Evolutionary conservation across 1,140 invertebrate species (phyloP), one percentile per base, ranked within the genome.

Genomic region (Euborellia annulipes): DNA sequence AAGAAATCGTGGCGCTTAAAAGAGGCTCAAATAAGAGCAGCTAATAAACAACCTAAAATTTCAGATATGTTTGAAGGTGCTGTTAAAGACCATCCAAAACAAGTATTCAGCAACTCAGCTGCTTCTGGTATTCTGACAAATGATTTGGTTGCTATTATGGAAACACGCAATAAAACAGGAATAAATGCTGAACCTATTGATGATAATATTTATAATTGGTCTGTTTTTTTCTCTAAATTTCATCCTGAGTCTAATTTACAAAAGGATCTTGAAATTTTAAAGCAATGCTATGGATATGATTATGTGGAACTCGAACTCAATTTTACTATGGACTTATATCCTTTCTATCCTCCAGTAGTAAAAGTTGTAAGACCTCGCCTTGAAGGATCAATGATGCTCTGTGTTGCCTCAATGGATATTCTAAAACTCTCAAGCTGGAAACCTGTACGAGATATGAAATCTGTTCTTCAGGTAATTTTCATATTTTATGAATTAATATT

Each of bases 291-390:
- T 57, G 57, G 54, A 11, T 62, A 62, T 47, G 45, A 55, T 32
- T 60, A 57, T 45, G 58, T 63, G 37, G 58, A 63, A 49, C 46
- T 63, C 21, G 53, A 62, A 43, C 51, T 63, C 49, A 55, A 54
- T 17, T 63, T 63, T 49, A 57, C 59, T 14, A 62, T 62, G 49
- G 61, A 62, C 52, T 50, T 62, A 21, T 62, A 62, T 41, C 61
- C 61, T 22, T 62, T 62, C 45, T 62, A 61, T 49, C 61, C 61
- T 18, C 61, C 61, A 8, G 40, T 61, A 9, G 55, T 62, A 3
- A 60, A 61, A 48, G 56, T 63, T 7, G 50, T 63, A 14, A 52
- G 60, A 13, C 61, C 61, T 13, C 51, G 58, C 38, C 49, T 62
- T 13, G 44, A 59, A 54, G 55, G 54, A 19, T 54, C 54, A 3